A percentile compares a stretch with the other conserved stretches of the same genome.
phyloP scores from a whole-genome alignment of 2,888 invertebrate genomes.

The Microplitis deprimator region DNA sequence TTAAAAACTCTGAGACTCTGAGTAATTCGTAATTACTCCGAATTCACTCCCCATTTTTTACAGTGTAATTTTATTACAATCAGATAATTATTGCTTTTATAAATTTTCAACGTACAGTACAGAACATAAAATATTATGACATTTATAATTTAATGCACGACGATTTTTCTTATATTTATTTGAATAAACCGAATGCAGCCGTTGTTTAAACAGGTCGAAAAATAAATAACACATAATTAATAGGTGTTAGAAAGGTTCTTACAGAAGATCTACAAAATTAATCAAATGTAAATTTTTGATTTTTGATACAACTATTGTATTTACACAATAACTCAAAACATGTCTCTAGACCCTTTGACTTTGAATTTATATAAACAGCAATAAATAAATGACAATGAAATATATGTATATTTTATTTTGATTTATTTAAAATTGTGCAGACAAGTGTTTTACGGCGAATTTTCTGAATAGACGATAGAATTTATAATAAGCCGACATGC shows the following conservation, averaged over 20 bases:
- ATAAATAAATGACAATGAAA: not conserved
- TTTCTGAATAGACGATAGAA: not conserved
- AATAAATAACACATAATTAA: not conserved
- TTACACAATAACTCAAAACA: not conserved
- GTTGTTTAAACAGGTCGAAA: not conserved
- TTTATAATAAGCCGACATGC: not conserved
- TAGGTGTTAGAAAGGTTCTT: not conserved
- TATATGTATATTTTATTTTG: not conserved
- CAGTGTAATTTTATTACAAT: no score
- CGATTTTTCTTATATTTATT: not conserved
- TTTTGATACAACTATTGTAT: not conserved
- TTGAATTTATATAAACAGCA: not conserved
- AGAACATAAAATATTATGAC: no score
- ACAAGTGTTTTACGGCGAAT: not conserved
- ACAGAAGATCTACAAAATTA: not conserved
- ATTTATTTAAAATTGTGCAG: not conserved
- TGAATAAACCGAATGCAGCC: not conserved
- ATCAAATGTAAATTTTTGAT: not conserved
- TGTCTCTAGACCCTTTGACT: not conserved
- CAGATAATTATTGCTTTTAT: no score
- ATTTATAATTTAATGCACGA: no score
- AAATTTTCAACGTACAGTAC: no score
- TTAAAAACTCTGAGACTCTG: no score
- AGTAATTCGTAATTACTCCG: no score
- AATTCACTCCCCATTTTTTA: no score